These are phyloP conservation scores for Laterallus jamaicensis DNA, from an alignment of 2,113 vertebrate genomes.

Conservation along the genomic window DNA sequence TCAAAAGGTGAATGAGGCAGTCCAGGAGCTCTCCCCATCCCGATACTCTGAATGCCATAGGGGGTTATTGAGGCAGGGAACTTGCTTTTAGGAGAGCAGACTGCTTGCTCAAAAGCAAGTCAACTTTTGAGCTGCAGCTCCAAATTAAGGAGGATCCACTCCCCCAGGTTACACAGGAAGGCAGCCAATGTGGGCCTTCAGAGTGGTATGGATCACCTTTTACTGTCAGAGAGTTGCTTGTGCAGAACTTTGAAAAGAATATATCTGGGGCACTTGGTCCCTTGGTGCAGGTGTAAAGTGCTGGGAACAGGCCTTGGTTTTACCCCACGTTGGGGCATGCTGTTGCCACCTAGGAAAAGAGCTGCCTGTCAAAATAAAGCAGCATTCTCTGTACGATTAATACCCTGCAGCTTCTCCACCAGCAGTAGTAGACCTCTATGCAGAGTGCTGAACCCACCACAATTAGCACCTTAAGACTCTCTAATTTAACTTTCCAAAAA, in stretches of 20 bases:
- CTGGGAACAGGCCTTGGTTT: background rate
- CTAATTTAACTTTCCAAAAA: background rate
- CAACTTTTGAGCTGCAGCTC: background rate
- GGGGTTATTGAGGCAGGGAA: background rate
- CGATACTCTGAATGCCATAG: background rate
- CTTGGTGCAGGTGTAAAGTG: background rate
- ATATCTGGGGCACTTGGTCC: background rate
- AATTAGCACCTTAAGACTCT: background rate
- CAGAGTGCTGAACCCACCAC: background rate
- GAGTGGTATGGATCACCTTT: background rate
- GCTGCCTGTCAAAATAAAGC: background rate
- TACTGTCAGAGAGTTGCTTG: background rate
- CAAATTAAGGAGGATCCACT: background rate
- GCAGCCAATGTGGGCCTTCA: background rate
- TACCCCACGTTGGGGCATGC: background rate
- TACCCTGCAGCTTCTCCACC: background rate
- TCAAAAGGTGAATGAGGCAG: background rate
- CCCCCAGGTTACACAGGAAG: background rate
- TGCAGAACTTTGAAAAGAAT: background rate
- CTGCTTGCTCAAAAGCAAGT: background rate
- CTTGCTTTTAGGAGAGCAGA: background rate
- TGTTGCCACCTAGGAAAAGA: background rate
- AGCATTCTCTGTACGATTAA: background rate
- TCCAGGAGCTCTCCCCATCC: background rate
- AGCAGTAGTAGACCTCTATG: background rate